phyloP scores from a whole-genome alignment of 23 tunicate species.

The Trididemnum clinides region DNA sequence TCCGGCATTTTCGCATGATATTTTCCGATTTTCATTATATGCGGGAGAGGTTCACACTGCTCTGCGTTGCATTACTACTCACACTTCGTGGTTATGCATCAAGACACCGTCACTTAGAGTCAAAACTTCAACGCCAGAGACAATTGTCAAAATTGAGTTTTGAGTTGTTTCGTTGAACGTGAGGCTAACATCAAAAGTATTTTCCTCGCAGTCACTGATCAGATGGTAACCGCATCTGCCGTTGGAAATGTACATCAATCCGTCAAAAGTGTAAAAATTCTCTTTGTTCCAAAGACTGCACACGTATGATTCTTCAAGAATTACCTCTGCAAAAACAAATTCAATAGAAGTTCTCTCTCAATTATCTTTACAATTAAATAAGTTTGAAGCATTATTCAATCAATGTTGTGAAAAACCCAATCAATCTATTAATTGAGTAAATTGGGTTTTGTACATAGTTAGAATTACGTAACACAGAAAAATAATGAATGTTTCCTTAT shows the following conservation, averaged over 20 bases:
- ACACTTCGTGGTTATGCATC: slow-evolving; percentile 39
- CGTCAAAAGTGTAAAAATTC: slow-evolving; percentile 81
- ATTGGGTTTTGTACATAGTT: too few species aligned
- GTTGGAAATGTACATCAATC: slow-evolving; percentile 38
- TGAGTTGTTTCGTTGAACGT: slow-evolving; percentile 26
- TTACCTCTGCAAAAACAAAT: too few species aligned
- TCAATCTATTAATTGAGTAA: background rate
- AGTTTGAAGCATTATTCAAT: too few species aligned
- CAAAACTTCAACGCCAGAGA: slow-evolving; percentile 22
- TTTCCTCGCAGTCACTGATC: slow-evolving; percentile 45
- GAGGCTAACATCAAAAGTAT: slow-evolving; percentile 41
- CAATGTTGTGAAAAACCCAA: background rate
- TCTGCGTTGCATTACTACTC: too few species aligned
- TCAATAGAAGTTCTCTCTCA: too few species aligned
- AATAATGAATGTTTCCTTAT: too few species aligned
- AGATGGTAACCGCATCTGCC: slow-evolving; percentile 82
- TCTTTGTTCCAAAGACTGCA: slow-evolving; percentile 81
- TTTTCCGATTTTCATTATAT: too few species aligned
- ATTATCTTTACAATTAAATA: too few species aligned
- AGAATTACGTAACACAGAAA: too few species aligned
- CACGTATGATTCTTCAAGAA: background rate
- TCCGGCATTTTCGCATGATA: too few species aligned
- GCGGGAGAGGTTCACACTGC: too few species aligned
- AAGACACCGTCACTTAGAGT: slow-evolving; percentile 40
- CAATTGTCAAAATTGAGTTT: slow-evolving; percentile 13